Base-by-base conservation (phyloP, 2,113 vertebrate genomes). In the Daboia siamensis region DNA sequence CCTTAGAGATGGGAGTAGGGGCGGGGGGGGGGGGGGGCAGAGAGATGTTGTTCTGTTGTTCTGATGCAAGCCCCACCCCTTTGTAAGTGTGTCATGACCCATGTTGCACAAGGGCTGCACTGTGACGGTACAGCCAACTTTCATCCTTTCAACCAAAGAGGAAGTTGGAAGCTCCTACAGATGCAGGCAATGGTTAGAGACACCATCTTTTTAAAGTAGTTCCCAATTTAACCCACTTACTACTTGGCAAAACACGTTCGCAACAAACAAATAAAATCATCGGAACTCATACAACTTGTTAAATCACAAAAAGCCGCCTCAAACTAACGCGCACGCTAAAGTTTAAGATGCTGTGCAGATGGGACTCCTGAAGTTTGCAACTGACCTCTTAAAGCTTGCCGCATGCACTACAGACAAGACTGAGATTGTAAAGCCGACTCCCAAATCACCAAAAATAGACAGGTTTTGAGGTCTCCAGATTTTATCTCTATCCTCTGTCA, bases 381-480 rank as follows among this genome's bases (percentile, higher is more conserved):
- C n/a, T 39, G 69, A 39, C 2, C 15, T 39, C n/a, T 33, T 8
- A 33, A 5, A 74, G 15, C 69, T 20, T 20, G n/a, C 69, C 33
- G 5, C 13, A 7, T 17, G 69, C 2, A 0, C 15, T 0, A 74
- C n/a, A 2, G 0, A 39, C 15, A 17, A 74, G 17, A 39, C 15
- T 0, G 48, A 51, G 1, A 39, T n/a, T 33, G 15, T 51, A 3
- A 20, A 39, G 69, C 5, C 8, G 5, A 39, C 20, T 74, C 69
- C 15, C n/a, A 74, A 20, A 39, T 39, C 69, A 20, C 69, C 69
- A 15, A 39, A 74, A 74, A 20, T n/a, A 74, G 69, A 20, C 1
- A 5, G 2, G n/a, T 15, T 74, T 17, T 74, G 64, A 8, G n/a
- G 12, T 74, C n/a, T 74, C 64, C 64, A 17, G n/a, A 33, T 33